Conservation (phyloP, 2,113 vertebrate genomes). For the Physeter macrocephalus region DNA sequence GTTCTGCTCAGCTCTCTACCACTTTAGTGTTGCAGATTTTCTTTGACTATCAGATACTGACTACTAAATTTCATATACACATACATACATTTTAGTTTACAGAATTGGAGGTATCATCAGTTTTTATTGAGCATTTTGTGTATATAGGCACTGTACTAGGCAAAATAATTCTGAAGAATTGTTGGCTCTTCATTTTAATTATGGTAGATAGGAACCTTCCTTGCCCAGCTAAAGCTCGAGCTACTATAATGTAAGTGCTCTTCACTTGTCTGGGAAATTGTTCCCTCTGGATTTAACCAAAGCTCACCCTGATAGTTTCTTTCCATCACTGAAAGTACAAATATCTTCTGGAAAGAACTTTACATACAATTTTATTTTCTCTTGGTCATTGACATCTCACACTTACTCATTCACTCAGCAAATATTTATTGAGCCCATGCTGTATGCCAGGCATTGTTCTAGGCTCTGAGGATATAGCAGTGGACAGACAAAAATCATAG, state of each 20-base stretch:
- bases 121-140: conserved; percentile 29
- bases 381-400: background rate
- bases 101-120: background rate
- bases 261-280: conserved; percentile 24
- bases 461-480: background rate
- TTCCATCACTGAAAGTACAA: background rate
- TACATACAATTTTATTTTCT: conserved; percentile 28
- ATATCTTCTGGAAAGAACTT: conserved; percentile 38
- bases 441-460: background rate
- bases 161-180: conserved; percentile 39
- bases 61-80: background rate
- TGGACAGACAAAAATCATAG: background rate
- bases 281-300: conserved; percentile 30
- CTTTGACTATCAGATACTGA: conserved; percentile 3
- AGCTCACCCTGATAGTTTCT: background rate
- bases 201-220: conserved; percentile 41
- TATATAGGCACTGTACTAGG: background rate
- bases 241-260: conserved; percentile 30
- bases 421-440: background rate
- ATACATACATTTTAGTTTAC: background rate
- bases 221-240: conserved; percentile 42
- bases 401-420: conserved; percentile 6
- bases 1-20: background rate
- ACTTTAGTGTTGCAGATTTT: background rate
- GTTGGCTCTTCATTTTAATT: conserved; percentile 55